These are phyloP conservation scores for Cheilosia scutellata DNA, from an alignment of 2,888 invertebrate genomes.

Conservation along the genomic window DNA sequence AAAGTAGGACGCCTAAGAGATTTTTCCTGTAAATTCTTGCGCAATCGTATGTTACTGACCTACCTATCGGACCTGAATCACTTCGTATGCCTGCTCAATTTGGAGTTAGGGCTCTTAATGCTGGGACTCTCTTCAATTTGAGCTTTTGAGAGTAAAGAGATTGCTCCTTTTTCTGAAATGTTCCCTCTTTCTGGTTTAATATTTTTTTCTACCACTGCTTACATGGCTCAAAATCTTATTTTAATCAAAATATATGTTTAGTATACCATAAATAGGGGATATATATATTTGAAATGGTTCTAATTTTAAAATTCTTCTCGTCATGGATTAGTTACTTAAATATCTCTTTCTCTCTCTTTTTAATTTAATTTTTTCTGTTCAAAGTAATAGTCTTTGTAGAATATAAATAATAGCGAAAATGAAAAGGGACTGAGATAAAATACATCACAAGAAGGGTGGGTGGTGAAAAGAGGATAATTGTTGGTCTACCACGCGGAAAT, in stretches of 20 bases:
- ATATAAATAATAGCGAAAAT: constrained; percentile 38
- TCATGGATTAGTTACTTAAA: constrained; percentile 35
- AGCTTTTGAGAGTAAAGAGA: constrained; percentile 26
- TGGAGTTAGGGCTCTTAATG: constrained; percentile 5
- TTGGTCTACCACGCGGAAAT: constrained; percentile 53
- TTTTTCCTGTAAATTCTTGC: constrained; percentile 43
- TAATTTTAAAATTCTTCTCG: constrained; percentile 40
- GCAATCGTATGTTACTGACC: constrained; percentile 57
- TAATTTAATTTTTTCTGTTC: constrained; percentile 35
- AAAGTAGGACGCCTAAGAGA: constrained; percentile 69
- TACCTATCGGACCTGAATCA: constrained; percentile 34
- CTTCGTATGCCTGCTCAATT: constrained; percentile 16
- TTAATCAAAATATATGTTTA: constrained; percentile 27
- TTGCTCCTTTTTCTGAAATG: background rate
- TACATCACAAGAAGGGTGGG: constrained; percentile 26
- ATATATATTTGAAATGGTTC: constrained; percentile 26
- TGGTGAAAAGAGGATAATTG: constrained; percentile 39
- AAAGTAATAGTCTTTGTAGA: constrained; percentile 30
- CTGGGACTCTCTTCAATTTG: constrained; percentile 1
- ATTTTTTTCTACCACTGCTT: constrained; percentile 2
- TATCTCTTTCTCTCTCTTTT: constrained; percentile 19
- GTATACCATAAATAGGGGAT: background rate
- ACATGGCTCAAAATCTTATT: constrained; percentile 35
- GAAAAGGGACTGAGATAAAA: constrained; percentile 14
- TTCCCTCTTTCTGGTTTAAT: constrained; percentile 1